Base-by-base conservation (phyloP, 1,140 invertebrate species). In the Araneus ventricosus region DNA sequence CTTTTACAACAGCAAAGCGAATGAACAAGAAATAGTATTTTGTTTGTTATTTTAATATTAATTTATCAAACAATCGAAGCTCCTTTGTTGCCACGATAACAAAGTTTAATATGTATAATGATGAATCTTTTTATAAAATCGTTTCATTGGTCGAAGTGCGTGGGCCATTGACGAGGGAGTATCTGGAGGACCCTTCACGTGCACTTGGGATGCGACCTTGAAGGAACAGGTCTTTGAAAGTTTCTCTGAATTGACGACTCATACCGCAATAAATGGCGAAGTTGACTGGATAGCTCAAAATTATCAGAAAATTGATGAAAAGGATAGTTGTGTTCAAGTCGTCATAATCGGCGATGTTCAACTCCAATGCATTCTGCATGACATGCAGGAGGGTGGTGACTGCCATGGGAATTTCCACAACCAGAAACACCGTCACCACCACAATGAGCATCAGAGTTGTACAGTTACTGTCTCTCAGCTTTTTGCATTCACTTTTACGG, bases 181-280 rank as follows among this genome's bases (percentile, higher is more conserved):
- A 98, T 93, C 97, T 96, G 27, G 97, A 97, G 6, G 97, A 97
- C 6, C 97, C 96, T 39, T 96, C 97, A 94, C 97, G 96, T 88
- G 94, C 67, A 88, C 94, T 59, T 6, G 59, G 80, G 1, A 94
- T 34, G 1, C 70, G 34, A 3, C 94, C 94, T 34, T 82, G 41
- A 17, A 94, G 59, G 22, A 99, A 99, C 5, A 99, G 96, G 94
- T 98, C 97, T 94, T 98, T 98, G 95, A 99, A 99, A 0, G 98
- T 99, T 95, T 99, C 98, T 52, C 98, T 96, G 95, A 99, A 99
- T 95, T 99, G 98, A 37, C 98, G 96, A 82, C 97, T 98, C 98
- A 99, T 99, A 7, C 98, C 98, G 95, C 98, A 99, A 95, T 99
- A 99, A 93, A 99, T 99, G 88, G 98, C 98, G 95, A 99, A 99